Base-by-base conservation (phyloP, 1,140 invertebrate species). In the Halesus radiatus region DNA sequence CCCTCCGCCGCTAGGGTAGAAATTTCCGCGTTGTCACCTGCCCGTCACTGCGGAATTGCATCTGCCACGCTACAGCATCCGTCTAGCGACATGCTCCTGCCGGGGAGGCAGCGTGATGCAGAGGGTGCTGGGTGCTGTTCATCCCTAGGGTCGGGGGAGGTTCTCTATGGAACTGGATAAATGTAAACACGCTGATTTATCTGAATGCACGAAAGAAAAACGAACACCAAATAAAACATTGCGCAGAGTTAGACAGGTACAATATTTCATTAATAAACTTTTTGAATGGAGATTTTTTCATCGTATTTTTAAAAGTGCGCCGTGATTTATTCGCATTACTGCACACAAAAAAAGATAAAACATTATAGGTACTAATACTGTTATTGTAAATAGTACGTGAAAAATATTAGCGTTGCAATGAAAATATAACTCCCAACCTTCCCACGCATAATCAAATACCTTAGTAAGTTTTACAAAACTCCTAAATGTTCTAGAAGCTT, bases 11-110 rank as follows among this genome's bases (percentile, higher is more conserved):
- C 22, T 18, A 56, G 54, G 72, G 20, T 22, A 10, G 56, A 62
- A 81, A 79, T 79, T 81, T 81, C 80, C 80, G 70, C 72, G 80
- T 79, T 81, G 80, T 81, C 80, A 81, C 80, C 80, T 81, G 80
- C 80, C 73, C 80, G 76, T 81, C 80, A 81, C 76, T 23, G 45
- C 58, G 73, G 76, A 81, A 76, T 76, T 76, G 74, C 74, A 76
- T 76, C 74, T 62, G 74, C 74, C 74, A 18, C 54, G 50, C 22
- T 50, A 18, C 70, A 54, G 52, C 18, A 74, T 53, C 70, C 70
- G 70, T 70, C 66, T 70, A 32, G 62, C 26, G 26, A 56, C 5
- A n/a, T 18, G 54, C 20, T 18, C n/a, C n/a, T 22, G 5, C 54
- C 54, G n/a, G n/a, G 72, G 20, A 74, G 10, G 18, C 8, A 0